Base-by-base conservation (phyloP, 2,797 vertebrate genomes). In the Pangasius djambal region DNA sequence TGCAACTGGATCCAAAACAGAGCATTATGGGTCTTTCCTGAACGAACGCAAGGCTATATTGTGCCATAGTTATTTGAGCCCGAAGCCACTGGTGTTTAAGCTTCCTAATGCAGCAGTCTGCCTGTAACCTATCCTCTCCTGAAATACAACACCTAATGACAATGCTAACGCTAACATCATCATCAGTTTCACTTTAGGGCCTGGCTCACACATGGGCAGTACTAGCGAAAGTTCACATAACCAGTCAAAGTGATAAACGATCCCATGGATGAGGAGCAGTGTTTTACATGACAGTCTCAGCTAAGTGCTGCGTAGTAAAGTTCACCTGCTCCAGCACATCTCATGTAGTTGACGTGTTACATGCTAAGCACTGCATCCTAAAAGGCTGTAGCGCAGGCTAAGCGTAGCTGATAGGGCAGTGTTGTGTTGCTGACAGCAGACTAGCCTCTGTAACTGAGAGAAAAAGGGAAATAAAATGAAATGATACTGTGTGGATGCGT, bases 61-160 rank as follows among this genome's bases (percentile, higher is more conserved):
- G 50, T 79, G 50, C 25, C 18, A 18, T 57, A 10, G 83, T 67
- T 50, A 86, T 86, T 59, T 31, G 83, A 86, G 37, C 69, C 65
- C 44, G 5, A 65, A 74, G 28, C 69, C 81, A 22, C 79, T 52
- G 34, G 65, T 40, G 78, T 83, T 83, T 74, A 40, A 85, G 59
- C 52, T 48, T 70, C 67, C 78, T 65, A 84, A 65, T 72, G 55
- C 83, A 88, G 87, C 59, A 78, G 16, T 22, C 44, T 65, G 34
- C 28, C 83, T 69, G 83, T 78, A 85, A 88, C 15, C 28, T 50
- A 85, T 57, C 59, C 83, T 85, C 40, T 52, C 52, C 55, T 72
- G 88, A 79, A 86, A 89, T 57, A 16, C 31, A 67, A 89, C 52
- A 89, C 83, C 84, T 34, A 52, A 48, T 50, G 67, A 28, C 83